These are phyloP conservation scores for Yponomeuta sedellus DNA, from an alignment of 2,888 invertebrate species.

Conservation along the genomic window DNA sequence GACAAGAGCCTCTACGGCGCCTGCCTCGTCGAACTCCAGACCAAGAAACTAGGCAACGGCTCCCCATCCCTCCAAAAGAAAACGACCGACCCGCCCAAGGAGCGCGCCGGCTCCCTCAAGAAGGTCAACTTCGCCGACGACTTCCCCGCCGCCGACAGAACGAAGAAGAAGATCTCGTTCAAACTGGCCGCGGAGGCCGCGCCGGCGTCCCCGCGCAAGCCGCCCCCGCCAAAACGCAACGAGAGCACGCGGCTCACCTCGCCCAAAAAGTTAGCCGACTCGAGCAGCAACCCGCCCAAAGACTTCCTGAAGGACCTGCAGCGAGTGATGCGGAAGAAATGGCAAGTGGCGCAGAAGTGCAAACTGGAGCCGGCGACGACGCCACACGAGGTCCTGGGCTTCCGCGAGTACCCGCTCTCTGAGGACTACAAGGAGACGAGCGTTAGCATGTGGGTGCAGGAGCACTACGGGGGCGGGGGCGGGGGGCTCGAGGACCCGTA, in stretches of 20 bases:
- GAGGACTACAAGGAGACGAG: constrained; percentile 87
- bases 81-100: constrained; percentile 53
- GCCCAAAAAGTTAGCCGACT: constrained; percentile 85
- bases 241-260: constrained; percentile 85
- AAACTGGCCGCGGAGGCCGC: constrained; percentile 65
- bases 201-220: constrained; percentile 80
- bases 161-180: constrained; percentile 81
- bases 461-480: constrained; percentile 84
- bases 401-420: constrained; percentile 85
- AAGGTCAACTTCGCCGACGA: constrained; percentile 81
- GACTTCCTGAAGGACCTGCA: constrained; percentile 93
- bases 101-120: constrained; percentile 65
- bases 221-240: constrained; percentile 85
- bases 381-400: constrained; percentile 93
- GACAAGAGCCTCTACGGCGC: constrained; percentile 66
- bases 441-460: constrained; percentile 93
- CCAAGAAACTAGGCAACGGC: constrained; percentile 63
- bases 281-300: constrained; percentile 83
- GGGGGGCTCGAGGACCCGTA: constrained; percentile 71
- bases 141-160: constrained; percentile 61
- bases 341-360: constrained; percentile 95
- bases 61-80: constrained; percentile 54
- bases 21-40: constrained; percentile 75
- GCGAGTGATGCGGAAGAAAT: constrained; percentile 94
- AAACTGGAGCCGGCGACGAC: constrained; percentile 91